Evolutionary conservation across 2,113 vertebrate species (phyloP).

Genomic region (Pseudolaguvia tuberculata): DNA sequence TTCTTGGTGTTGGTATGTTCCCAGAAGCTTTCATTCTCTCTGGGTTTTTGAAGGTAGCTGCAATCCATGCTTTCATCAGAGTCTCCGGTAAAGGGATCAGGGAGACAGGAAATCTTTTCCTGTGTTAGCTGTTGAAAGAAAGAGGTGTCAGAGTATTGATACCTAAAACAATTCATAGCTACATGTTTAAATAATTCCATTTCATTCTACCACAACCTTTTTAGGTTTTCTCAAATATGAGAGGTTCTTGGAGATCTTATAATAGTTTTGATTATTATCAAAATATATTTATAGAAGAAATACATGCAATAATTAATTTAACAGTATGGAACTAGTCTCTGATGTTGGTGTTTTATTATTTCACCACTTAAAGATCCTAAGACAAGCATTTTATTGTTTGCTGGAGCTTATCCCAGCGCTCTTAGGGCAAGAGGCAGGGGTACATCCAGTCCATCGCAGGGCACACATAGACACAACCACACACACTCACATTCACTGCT

Average conservation of each 20-base stretch:
- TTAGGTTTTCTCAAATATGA: background rate
- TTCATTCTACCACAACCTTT: background rate
- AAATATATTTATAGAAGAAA: too few species aligned
- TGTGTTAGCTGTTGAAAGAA: conserved; percentile 75
- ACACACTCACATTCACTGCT: too few species aligned
- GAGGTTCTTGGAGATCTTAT: background rate
- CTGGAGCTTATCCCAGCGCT: too few species aligned
- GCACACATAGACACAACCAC: too few species aligned
- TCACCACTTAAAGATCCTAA: background rate
- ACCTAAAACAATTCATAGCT: background rate
- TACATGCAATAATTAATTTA: background rate
- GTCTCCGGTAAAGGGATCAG: conserved; percentile 65
- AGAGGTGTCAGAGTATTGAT: conserved; percentile 14
- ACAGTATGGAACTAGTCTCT: background rate
- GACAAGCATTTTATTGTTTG: too few species aligned
- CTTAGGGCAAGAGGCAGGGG: too few species aligned
- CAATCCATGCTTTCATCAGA: conserved; percentile 65
- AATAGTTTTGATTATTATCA: too few species aligned
- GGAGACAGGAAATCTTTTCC: conserved; percentile 86
- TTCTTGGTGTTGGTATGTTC: conserved; percentile 39
- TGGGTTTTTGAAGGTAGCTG: conserved; percentile 60
- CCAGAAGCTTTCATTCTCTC: conserved; percentile 50
- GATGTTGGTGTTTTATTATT: background rate
- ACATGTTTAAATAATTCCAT: background rate
- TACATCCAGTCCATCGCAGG: too few species aligned